Conservation (phyloP, 2,888 invertebrate species). For the Gasteruption jaculator region DNA sequence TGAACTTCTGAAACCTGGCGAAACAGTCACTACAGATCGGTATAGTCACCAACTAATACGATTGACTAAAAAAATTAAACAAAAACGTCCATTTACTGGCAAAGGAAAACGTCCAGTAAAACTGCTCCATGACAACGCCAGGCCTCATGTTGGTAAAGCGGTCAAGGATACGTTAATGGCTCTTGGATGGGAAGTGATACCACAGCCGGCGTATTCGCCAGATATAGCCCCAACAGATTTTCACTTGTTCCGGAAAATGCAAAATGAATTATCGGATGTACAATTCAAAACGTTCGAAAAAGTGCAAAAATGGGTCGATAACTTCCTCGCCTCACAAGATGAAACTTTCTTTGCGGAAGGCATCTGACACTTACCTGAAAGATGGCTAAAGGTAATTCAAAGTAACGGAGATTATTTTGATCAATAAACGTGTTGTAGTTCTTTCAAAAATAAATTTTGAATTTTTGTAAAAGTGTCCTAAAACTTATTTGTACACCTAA, state of each 20-base stretch:
- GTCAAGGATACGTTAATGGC: too few species aligned
- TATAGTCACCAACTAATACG: neutral
- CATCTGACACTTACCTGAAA: slow-evolving; percentile 2
- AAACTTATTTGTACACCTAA: too few species aligned
- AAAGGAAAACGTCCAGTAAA: slow-evolving; percentile 3
- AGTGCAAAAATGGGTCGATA: slow-evolving; percentile 6
- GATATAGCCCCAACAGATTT: too few species aligned
- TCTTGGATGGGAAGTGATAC: too few species aligned
- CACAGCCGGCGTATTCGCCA: too few species aligned
- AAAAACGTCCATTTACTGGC: too few species aligned
- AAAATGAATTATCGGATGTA: slow-evolving; percentile 4
- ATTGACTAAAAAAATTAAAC: neutral
- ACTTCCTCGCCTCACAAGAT: slow-evolving; percentile 1
- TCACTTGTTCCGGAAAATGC: too few species aligned
- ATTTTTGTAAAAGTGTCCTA: slow-evolving; percentile 2
- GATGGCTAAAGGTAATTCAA: too few species aligned
- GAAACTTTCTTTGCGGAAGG: slow-evolving; percentile 7
- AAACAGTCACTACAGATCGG: too few species aligned
- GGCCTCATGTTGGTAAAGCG: slow-evolving; percentile 2
- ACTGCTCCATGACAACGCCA: too few species aligned
- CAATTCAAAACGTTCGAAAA: slow-evolving; percentile 4
- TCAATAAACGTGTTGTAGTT: slow-evolving; percentile 1
- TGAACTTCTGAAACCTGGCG: too few species aligned
- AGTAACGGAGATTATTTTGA: slow-evolving; percentile 6
- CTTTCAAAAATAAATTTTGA: slow-evolving; percentile 6